Evolutionary conservation across 2,888 invertebrate species (phyloP).

Genomic region (Sinohyriopsis cumingii): DNA sequence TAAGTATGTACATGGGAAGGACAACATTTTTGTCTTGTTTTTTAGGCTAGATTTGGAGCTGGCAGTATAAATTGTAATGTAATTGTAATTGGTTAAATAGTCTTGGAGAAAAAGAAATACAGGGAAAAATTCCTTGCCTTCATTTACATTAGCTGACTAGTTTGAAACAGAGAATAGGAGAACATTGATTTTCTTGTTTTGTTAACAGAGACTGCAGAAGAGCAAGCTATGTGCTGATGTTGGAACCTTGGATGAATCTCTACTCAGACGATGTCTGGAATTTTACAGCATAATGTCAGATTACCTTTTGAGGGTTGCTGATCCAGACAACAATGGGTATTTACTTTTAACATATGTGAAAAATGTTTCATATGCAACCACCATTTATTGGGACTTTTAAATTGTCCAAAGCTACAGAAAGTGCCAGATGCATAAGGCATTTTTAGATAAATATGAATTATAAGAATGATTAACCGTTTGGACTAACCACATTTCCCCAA

Average conservation of each 20-base stretch:
- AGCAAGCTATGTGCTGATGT: conserved; percentile 95
- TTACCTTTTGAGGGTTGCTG: conserved; percentile 76
- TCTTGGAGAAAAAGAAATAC: too few relatives aligned
- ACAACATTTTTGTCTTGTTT: too few relatives aligned
- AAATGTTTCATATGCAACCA: not conserved
- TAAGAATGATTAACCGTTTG: too few relatives aligned
- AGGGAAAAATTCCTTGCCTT: too few relatives aligned
- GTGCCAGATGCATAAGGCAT: too few relatives aligned
- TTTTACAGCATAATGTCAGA: conserved; percentile 92
- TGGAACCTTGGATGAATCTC: conserved; percentile 86
- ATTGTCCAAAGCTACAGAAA: not conserved
- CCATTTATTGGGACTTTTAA: not conserved
- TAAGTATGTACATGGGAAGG: too few relatives aligned
- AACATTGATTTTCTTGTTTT: conserved; percentile 6
- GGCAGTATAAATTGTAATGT: too few relatives aligned
- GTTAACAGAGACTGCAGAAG: conserved; percentile 75
- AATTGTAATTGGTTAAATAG: too few relatives aligned
- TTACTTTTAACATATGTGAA: conserved; percentile 1
- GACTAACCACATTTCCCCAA: too few relatives aligned
- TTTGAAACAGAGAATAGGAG: not conserved
- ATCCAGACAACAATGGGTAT: conserved; percentile 67
- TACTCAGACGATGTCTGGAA: conserved; percentile 86
- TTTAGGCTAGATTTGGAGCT: too few relatives aligned
- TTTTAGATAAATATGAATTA: too few relatives aligned
- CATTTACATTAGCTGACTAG: too few relatives aligned